Evolutionary conservation across 2,888 invertebrate genomes (phyloP), one percentile per base, ranked within the genome.

Genomic region (Willowsia nigromaculata): DNA sequence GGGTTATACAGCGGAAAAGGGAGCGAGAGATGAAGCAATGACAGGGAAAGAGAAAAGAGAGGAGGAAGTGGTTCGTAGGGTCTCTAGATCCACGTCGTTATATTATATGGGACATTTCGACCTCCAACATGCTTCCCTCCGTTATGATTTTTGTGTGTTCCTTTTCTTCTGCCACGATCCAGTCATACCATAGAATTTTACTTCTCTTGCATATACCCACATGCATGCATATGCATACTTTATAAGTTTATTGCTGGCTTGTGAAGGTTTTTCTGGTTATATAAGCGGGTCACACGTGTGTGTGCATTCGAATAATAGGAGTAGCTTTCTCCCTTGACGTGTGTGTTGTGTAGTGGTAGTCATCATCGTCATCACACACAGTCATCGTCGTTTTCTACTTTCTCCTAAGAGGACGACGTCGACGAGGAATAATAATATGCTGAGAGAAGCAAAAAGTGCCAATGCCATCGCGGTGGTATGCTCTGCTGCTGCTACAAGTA

Each of bases 71-170:
- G 89, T 85, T 81, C 89, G 89, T 85, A 85, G 81, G 89, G 85
- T 89, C 85, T 85, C 81, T 89, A 81, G 89, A 85, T 89, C 85
- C 82, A 89, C 25, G 85, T 85, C 89, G 85, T 89, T 89, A 89
- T 89, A 89, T 89, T 89, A 89, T 89, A 89, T 89, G 89, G 89
- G 89, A 89, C 89, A 89, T 85, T 85, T 89, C 89, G 82, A 89
- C 89, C 89, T 89, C 89, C 89, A 89, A 89, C 85, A 85, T 85
- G 82, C 81, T 82, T 85, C 71, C 76, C 89, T 85, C 76, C 65
- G n/a, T n/a, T n/a, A n/a, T n/a, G n/a, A n/a, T 85, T 85, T 85
- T 59, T 40, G n/a, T n/a, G n/a, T n/a, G 33, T 68, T 30, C 84
- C 56, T 74, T 65, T 40, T 33, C 74, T 9, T 43, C 62, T 30